Evolutionary conservation across 1,140 invertebrate genomes (phyloP).

Genomic region (Papilio glaucus): DNA sequence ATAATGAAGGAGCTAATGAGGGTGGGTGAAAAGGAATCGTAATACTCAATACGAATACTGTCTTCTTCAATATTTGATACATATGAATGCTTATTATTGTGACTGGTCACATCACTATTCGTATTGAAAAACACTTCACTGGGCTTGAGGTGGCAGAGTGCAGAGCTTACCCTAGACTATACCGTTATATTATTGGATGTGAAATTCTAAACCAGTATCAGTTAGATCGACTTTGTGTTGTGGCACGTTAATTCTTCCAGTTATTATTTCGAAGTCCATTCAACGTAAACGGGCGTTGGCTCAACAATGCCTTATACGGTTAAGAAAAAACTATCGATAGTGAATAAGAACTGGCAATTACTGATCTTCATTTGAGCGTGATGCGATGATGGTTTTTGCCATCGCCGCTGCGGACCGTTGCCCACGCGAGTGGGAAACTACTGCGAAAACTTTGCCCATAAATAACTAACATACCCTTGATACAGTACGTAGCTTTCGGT

Average conservation of each 20-base stretch:
- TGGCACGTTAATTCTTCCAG: conserved; percentile 37
- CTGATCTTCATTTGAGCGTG: conserved; percentile 81
- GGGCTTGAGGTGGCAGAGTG: no score
- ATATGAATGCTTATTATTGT: no score
- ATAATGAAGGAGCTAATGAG: no score
- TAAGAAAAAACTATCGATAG: conserved; percentile 62
- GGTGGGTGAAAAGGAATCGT: no score
- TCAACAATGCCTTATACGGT: conserved; percentile 61
- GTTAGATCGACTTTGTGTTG: background rate
- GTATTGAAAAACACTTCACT: background rate
- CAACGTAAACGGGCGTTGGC: conserved; percentile 71
- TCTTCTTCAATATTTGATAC: no score
- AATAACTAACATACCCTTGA: conserved; percentile 47
- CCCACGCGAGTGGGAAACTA: conserved; percentile 58
- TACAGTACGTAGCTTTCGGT: conserved; percentile 3
- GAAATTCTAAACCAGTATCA: background rate
- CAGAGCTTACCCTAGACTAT: no score
- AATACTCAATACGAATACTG: no score
- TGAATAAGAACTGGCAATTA: conserved; percentile 71
- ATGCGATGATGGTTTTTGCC: conserved; percentile 62
- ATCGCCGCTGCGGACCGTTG: conserved; percentile 56
- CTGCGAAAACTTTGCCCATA: conserved; percentile 53
- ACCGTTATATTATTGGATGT: no score
- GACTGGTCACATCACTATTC: no score
- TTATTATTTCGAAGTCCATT: conserved; percentile 65